Conservation (phyloP, 2,113 vertebrate species). For the Caranx ignobilis region DNA sequence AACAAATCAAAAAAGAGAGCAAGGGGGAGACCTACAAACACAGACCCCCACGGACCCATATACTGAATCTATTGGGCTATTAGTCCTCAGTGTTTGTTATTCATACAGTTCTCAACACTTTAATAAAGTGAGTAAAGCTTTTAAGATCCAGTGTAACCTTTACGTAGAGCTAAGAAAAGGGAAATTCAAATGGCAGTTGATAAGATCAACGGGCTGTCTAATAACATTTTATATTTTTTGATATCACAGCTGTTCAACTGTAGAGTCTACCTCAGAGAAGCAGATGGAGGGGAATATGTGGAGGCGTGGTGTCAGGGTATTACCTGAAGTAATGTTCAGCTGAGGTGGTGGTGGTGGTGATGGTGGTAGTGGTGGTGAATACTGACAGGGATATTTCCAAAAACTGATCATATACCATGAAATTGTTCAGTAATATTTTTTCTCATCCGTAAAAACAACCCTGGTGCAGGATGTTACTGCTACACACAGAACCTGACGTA, state of each 20-base stretch:
- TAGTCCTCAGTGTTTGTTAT: neutral
- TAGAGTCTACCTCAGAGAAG: too few species aligned
- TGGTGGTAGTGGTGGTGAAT: neutral
- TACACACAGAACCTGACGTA: slow-evolving; percentile 23
- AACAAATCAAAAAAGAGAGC: too few species aligned
- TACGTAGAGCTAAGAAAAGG: too few species aligned
- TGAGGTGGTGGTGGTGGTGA: neutral
- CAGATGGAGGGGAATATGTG: neutral
- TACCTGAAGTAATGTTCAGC: neutral
- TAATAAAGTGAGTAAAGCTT: neutral
- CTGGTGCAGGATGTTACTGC: neutral
- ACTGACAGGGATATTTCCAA: neutral
- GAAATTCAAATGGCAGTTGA: too few species aligned
- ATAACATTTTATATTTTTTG: too few species aligned
- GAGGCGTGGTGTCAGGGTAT: neutral
- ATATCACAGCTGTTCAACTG: too few species aligned
- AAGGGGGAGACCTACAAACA: too few species aligned
- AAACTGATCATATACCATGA: neutral
- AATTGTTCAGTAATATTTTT: neutral
- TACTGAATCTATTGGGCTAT: too few species aligned
- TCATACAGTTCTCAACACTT: neutral
- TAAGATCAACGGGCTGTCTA: too few species aligned
- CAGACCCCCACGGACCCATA: too few species aligned
- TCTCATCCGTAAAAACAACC: neutral
- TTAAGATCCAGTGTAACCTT: neutral